Percentiles rank a stretch among this genome's conserved stretches.
phyloP scores from a whole-genome alignment of 2,888 invertebrate species.

The Limenitis camilla region DNA sequence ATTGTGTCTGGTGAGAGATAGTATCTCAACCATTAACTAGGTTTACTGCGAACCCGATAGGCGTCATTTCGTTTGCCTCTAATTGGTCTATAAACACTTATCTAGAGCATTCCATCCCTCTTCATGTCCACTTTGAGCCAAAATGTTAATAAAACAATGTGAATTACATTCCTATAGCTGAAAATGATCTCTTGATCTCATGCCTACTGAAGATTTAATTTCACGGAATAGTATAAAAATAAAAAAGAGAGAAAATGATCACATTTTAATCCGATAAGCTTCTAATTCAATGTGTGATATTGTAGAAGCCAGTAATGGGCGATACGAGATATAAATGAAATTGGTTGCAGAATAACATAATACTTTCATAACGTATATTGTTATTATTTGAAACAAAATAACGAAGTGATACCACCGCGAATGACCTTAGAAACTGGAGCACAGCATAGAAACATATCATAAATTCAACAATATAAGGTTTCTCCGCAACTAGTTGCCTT shows the following conservation, averaged over 20 bases:
- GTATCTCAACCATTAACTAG: slow-evolving; percentile 49
- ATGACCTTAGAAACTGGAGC: slow-evolving; percentile 57
- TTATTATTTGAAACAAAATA: slow-evolving; percentile 59
- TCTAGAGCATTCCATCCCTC: slow-evolving; percentile 49
- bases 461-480: slow-evolving; percentile 68
- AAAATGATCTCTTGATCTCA: slow-evolving; percentile 20
- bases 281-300: slow-evolving; percentile 16
- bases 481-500: slow-evolving; percentile 65
- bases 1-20: slow-evolving; percentile 30
- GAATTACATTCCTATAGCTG: slow-evolving; percentile 42
- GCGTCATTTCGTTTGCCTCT: slow-evolving; percentile 53
- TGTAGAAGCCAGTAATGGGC: slow-evolving; percentile 32
- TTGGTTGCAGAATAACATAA: slow-evolving; percentile 38
- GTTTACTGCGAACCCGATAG: slow-evolving; percentile 46
- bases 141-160: slow-evolving; percentile 42
- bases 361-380: slow-evolving; percentile 35
- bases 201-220: too few species aligned
- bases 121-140: slow-evolving; percentile 43
- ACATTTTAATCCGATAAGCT: slow-evolving; percentile 1
- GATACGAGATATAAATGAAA: slow-evolving; percentile 32
- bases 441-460: slow-evolving; percentile 55
- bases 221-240: too few species aligned
- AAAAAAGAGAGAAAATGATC: too few species aligned
- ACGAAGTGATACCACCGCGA: slow-evolving; percentile 47
- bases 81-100: slow-evolving; percentile 64